Percentiles rank a stretch among this genome's conserved stretches.
phyloP scores from a whole-genome alignment of 2,113 vertebrate genomes.

The Pao palembangensis region DNA sequence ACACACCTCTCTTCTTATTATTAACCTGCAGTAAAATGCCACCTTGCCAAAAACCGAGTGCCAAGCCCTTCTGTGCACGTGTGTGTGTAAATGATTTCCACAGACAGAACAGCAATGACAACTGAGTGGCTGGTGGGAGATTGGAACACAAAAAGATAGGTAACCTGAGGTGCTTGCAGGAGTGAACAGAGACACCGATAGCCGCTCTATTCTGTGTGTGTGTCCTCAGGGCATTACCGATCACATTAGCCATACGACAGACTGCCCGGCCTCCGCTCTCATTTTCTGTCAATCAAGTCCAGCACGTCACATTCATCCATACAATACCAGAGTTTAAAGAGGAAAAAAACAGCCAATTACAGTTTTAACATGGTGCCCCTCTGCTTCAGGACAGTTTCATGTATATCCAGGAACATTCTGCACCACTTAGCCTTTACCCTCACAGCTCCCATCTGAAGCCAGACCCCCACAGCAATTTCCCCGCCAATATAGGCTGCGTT shows the following conservation, averaged over 20 bases:
- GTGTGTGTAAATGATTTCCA: slow-evolving; percentile 33
- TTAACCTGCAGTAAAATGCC: slow-evolving; percentile 64
- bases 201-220: slow-evolving; percentile 41
- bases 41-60: slow-evolving; percentile 34
- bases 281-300: slow-evolving; percentile 67
- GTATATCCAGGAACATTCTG: slow-evolving; percentile 35
- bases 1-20: slow-evolving; percentile 69
- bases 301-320: slow-evolving; percentile 46
- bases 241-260: slow-evolving; percentile 67
- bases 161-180: slow-evolving; percentile 34
- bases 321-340: slow-evolving; percentile 54
- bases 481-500: slow-evolving; percentile 9
- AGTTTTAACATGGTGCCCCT: slow-evolving; percentile 34
- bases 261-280: slow-evolving; percentile 55
- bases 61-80: slow-evolving; percentile 9
- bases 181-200: slow-evolving; percentile 21
- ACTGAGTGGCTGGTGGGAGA: slow-evolving; percentile 20
- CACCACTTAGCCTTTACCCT: slow-evolving; percentile 43
- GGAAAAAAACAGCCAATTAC: slow-evolving; percentile 45
- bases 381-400: slow-evolving; percentile 52
- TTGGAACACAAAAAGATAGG: slow-evolving; percentile 22
- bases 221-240: slow-evolving; percentile 65
- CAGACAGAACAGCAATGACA: slow-evolving; percentile 20
- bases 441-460: slow-evolving; percentile 29
- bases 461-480: slow-evolving; percentile 40